Evolutionary conservation across 1,140 invertebrate species (phyloP), one percentile per base, ranked within the genome.

Genomic region (Sycophaga agraensis): DNA sequence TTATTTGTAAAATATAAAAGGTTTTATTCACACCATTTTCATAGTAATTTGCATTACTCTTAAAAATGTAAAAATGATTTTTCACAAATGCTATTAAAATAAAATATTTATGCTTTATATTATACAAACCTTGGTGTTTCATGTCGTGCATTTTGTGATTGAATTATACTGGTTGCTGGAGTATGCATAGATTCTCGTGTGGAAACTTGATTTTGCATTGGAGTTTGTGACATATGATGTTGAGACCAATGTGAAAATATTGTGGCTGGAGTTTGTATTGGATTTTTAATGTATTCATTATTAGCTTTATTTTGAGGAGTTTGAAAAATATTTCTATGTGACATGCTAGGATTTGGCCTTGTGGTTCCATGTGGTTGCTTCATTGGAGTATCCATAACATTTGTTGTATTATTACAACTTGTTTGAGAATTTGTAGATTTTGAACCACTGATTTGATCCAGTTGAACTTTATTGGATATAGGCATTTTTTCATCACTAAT

Each of bases 251-350:
- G 69, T 24, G 67, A 70, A 17, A 70, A 70, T 51, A 73, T 68
- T 17, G 75, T 74, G 7, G 70, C 69, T 39, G 74, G 75, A 37
- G 74, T 77, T 58, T 72, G 64, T 2, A 51, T 43, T 43, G 56
- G 37, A 70, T 53, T 70, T 21, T 65, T 70, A 8, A 57, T 46
- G 53, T 34, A 60, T 37, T 70, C 46, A 19, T 26, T 51, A 8
- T 42, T 31, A 0, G 65, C 31, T 63, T 73, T 73, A 26, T 28
- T 71, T 48, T 73, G 74, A 0, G 76, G 72, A 0, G 79, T 80
- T 60, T 72, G 69, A 60, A 73, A 75, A 42, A 80, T 68, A 51
- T 71, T 76, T 46, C 69, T 71, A 45, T 77, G 77, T 0, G 75
- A 78, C 0, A 51, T 43, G 55, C 71, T 76, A 31, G 74, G 70